These are phyloP conservation scores for Typhlomys cinereus DNA, from an alignment of 2,113 vertebrate genomes.

Conservation along the genomic window DNA sequence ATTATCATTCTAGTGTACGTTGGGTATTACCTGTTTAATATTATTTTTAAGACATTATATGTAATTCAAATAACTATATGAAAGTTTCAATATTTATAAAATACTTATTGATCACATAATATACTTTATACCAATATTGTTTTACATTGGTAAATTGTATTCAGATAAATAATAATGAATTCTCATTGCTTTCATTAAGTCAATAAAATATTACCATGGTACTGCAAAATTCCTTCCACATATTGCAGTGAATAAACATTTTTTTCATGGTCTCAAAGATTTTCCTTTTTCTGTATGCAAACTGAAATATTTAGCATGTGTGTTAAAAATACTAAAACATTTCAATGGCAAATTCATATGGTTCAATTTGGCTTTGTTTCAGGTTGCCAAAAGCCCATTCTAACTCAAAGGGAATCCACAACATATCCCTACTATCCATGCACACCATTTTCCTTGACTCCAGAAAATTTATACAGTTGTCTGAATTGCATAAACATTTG, in stretches of 20 bases:
- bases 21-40: slow-evolving; percentile 8
- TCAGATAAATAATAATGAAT: background rate
- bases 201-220: background rate
- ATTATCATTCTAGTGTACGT: background rate
- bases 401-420: background rate
- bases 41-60: slow-evolving; percentile 21
- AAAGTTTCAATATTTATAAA: slow-evolving; percentile 37
- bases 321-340: slow-evolving; percentile 30
- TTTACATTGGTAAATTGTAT: slow-evolving; percentile 7
- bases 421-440: background rate
- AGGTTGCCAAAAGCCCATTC: background rate
- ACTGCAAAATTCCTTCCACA: background rate
- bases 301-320: background rate
- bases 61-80: slow-evolving; percentile 17
- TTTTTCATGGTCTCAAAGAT: slow-evolving; percentile 30
- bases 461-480: slow-evolving; percentile 29
- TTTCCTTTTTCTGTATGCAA: background rate
- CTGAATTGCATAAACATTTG: slow-evolving; percentile 14
- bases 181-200: background rate
- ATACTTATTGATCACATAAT: background rate
- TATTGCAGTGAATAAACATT: background rate
- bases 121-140: background rate
- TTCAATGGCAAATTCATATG: slow-evolving; percentile 12
- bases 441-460: background rate
- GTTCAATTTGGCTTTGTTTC: slow-evolving; percentile 16